Evolutionary conservation across 1,140 invertebrate genomes (phyloP).

Genomic region (Bombus difficillimus): DNA sequence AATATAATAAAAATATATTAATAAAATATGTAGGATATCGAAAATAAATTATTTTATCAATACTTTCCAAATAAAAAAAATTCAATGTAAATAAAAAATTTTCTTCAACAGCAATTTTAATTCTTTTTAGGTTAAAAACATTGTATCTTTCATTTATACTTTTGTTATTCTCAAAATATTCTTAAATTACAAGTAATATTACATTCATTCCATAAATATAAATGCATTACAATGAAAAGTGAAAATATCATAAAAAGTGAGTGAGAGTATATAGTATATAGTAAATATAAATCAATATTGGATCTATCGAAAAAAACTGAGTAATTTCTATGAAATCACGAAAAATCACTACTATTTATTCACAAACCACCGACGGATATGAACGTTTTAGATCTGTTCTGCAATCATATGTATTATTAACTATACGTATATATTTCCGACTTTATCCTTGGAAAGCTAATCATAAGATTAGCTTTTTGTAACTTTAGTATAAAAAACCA

Average conservation of each 20-base stretch:
- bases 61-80: background rate
- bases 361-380: background rate
- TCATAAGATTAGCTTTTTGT: background rate
- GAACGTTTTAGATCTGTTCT: background rate
- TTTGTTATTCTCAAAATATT: slow-evolving; percentile 15
- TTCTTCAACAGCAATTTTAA: too few relatives aligned
- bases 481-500: background rate
- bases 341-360: slow-evolving; percentile 9
- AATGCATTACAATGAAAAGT: slow-evolving; percentile 31
- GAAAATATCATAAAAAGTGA: background rate
- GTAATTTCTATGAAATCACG: slow-evolving; percentile 21
- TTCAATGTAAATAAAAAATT: background rate
- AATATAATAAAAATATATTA: background rate
- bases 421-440: background rate
- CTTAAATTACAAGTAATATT: slow-evolving; percentile 21
- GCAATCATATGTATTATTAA: background rate
- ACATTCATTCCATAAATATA: slow-evolving; percentile 25
- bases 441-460: background rate
- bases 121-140: background rate
- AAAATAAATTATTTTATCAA: background rate
- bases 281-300: background rate
- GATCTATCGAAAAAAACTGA: background rate
- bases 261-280: background rate
- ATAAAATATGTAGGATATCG: background rate
- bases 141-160: slow-evolving; percentile 17